Conservation (phyloP, 2,113 vertebrate species). For the Vulpes ferrilata region DNA sequence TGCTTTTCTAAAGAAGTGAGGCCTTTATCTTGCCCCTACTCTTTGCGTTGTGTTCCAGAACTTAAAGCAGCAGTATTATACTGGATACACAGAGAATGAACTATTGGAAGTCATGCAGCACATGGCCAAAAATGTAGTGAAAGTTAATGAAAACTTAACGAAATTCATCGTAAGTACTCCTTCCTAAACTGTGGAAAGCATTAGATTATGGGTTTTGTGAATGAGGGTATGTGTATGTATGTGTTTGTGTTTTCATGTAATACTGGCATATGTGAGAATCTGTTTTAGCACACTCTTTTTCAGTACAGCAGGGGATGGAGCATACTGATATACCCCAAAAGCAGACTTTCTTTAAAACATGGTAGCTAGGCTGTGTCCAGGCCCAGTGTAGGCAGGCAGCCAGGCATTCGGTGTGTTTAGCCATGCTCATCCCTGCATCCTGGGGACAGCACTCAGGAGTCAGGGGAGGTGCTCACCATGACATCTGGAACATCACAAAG, state of each 20-base stretch:
- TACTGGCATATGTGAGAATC: neutral
- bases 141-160: slow-evolving; percentile 90
- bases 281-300: neutral
- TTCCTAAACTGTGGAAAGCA: neutral
- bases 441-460: neutral
- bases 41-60: slow-evolving; percentile 84
- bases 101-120: slow-evolving; percentile 92
- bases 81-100: slow-evolving; percentile 90
- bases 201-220: neutral
- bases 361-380: too few relatives aligned
- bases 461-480: accelerated
- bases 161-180: slow-evolving; percentile 92
- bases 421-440: accelerated
- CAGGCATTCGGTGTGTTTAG: neutral
- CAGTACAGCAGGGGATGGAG: neutral
- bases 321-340: too few relatives aligned
- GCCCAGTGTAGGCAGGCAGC: neutral
- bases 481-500: neutral
- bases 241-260: neutral
- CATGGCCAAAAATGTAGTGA: slow-evolving; percentile 94
- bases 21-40: neutral
- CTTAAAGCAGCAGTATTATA: slow-evolving; percentile 92
- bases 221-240: neutral
- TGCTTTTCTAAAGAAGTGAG: neutral
- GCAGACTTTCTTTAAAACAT: neutral